Evolutionary conservation across 2,797 vertebrate species (phyloP).

Genomic region (Heliangelus exortis): DNA sequence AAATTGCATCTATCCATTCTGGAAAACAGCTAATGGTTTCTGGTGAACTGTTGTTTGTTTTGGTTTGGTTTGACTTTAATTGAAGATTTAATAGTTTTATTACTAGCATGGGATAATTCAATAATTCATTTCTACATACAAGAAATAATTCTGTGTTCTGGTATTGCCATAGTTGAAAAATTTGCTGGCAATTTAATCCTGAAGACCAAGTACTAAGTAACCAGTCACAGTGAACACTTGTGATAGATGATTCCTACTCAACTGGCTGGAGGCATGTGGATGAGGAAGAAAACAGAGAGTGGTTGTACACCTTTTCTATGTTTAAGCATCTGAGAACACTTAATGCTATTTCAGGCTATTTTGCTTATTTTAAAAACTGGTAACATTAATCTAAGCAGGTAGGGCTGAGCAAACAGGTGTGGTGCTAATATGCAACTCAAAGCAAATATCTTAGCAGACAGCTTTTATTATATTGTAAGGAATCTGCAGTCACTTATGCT

Average conservation of each 20-base stretch:
- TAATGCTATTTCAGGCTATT: neutral
- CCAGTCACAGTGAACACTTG: neutral
- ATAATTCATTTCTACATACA: neutral
- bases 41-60: neutral
- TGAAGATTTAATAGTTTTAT: neutral
- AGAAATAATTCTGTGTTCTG: neutral
- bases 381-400: neutral
- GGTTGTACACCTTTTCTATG: neutral
- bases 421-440: slow-evolving; percentile 5
- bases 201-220: neutral
- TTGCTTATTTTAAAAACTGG: neutral
- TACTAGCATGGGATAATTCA: neutral
- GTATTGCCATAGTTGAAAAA: rapidly evolving
- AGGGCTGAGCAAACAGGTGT: neutral
- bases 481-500: slow-evolving; percentile 33
- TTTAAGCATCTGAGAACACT: neutral
- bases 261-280: neutral
- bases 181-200: neutral
- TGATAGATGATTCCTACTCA: neutral
- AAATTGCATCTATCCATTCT: neutral
- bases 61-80: rapidly evolving
- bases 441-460: slow-evolving; percentile 24
- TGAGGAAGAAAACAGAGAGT: neutral
- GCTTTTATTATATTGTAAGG: slow-evolving; percentile 22
- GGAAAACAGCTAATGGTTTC: neutral